These are phyloP conservation scores for Eristalis tenax DNA, from an alignment of 2,888 invertebrate species.

Conservation along the genomic window DNA sequence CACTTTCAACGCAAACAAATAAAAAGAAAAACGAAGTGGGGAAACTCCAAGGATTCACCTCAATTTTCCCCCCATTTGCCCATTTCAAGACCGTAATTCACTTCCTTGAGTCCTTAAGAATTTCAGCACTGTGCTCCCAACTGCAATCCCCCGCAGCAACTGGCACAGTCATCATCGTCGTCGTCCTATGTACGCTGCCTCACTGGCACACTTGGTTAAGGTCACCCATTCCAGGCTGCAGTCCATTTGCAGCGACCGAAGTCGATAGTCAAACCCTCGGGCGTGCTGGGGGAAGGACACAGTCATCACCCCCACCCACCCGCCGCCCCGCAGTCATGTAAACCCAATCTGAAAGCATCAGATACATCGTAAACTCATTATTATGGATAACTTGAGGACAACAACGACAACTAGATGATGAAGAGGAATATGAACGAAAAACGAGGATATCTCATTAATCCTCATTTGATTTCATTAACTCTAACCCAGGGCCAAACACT, in stretches of 20 bases:
- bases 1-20: neutral
- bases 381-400: neutral
- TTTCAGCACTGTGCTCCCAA: neutral
- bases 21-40: neutral
- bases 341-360: neutral
- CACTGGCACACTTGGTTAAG: neutral
- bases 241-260: neutral
- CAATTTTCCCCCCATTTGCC: neutral
- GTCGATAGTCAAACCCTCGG: neutral
- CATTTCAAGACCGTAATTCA: neutral
- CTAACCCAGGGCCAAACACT: slow-evolving; percentile 38
- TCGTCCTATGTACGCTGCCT: too few relatives aligned
- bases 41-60: neutral
- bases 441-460: slow-evolving; percentile 33
- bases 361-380: slow-evolving; percentile 8
- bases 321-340: neutral
- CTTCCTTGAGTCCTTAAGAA: neutral
- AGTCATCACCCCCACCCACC: neutral
- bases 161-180: neutral
- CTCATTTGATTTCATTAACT: slow-evolving; percentile 62
- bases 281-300: neutral
- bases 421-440: neutral
- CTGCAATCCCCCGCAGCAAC: neutral
- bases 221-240: neutral
- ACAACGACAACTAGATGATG: neutral